Conservation (phyloP, 2,113 vertebrate genomes). For the Cygnus buccinator region DNA sequence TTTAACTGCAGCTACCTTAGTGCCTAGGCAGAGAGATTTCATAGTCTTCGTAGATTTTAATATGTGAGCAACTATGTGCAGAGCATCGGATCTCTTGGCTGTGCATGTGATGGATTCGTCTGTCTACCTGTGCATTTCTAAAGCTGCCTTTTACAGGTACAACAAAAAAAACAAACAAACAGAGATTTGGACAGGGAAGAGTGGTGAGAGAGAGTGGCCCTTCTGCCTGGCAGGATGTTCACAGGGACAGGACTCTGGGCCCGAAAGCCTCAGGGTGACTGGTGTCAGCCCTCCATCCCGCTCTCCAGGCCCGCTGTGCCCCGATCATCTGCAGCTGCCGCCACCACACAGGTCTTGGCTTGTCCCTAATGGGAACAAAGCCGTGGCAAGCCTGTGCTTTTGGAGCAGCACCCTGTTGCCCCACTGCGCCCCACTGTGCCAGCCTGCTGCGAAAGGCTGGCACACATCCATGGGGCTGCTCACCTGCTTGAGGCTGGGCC, state of each 20-base stretch:
- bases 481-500: neutral
- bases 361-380: neutral
- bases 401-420: neutral
- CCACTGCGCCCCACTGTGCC: accelerated
- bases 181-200: neutral
- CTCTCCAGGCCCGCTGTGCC: neutral
- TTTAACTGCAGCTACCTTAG: neutral
- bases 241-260: neutral
- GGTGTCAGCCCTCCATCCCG: accelerated
- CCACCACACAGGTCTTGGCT: neutral
- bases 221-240: accelerated
- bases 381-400: neutral
- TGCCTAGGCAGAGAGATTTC: neutral
- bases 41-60: neutral
- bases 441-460: neutral
- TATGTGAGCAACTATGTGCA: neutral
- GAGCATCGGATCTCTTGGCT: neutral
- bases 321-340: neutral
- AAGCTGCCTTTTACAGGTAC: neutral
- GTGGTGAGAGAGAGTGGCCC: neutral
- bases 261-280: neutral
- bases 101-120: neutral
- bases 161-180: neutral
- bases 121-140: neutral
- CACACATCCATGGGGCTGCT: neutral